These are phyloP conservation scores for Patella caerulea DNA, from an alignment of 2,888 invertebrate genomes.

Conservation along the genomic window DNA sequence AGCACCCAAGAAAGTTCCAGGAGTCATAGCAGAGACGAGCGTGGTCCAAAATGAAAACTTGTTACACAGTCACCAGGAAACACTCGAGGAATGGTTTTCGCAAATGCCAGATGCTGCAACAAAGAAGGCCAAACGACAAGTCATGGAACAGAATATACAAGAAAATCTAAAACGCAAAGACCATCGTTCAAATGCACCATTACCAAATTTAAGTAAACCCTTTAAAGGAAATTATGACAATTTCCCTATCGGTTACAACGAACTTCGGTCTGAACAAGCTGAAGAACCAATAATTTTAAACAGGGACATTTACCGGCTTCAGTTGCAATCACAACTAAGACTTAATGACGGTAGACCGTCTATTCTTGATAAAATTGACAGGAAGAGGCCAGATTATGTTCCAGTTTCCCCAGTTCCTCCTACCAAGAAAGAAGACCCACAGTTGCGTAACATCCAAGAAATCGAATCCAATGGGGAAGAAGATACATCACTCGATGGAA, in stretches of 20 bases:
- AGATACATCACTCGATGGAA: neutral
- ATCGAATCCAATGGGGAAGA: neutral
- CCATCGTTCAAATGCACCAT: neutral
- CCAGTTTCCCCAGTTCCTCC: neutral
- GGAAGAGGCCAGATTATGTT: neutral
- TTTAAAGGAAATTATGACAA: neutral
- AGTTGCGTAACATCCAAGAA: too few relatives aligned
- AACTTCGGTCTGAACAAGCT: neutral
- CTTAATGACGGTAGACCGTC: neutral
- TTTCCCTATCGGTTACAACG: neutral
- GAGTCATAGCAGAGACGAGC: neutral
- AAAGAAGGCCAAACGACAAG: neutral
- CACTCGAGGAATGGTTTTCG: neutral
- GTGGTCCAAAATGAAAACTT: neutral
- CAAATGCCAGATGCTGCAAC: neutral
- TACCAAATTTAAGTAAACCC: neutral
- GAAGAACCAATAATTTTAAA: neutral
- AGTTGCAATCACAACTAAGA: neutral
- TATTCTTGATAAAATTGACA: neutral
- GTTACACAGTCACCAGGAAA: neutral
- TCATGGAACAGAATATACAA: slow-evolving; percentile 6
- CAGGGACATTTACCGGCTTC: neutral
- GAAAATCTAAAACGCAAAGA: neutral
- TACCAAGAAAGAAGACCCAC: neutral
- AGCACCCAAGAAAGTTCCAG: neutral